Base-by-base conservation (phyloP, 2,888 invertebrate genomes). In the Cephalotes varians region DNA sequence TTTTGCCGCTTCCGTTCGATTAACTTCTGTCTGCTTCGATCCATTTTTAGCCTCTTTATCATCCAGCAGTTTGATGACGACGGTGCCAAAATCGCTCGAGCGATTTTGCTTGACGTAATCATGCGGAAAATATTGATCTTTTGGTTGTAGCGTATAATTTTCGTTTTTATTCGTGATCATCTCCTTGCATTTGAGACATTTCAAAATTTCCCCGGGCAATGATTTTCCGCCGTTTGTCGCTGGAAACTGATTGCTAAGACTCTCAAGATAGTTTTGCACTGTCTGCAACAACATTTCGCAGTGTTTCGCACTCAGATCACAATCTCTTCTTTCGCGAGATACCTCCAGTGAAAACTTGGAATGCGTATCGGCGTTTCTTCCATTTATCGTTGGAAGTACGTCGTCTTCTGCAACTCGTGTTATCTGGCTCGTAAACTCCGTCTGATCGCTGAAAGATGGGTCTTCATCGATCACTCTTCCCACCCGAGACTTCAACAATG, bases 141-240 rank as follows among this genome's bases (percentile, higher is more conserved):
- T 1, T n/a, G 62, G 6, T 71, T 28, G 44, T 47, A 10, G 25
- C 9, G 10, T 51, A 0, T 69, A 6, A 0, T 34, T 51, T 3
- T 72, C 65, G 69, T 47, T 28, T 18, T 79, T 12, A 10, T 74
- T 21, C 34, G 12, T 10, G 6, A 3, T 49, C 18, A 60, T 6
- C 69, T 65, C 21, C 72, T 85, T 85, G 72, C 92, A 92, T 7
- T 88, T 72, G 2, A 92, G 49, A 86, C 92, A 92, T 4, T 89
- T 65, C 18, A 85, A 0, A 7, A 86, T 21, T 34, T 83, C 84
- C 6, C 21, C 28, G 31, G 82, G 25, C 34, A 81, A 49, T 21
- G 69, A 81, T 34, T 72, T 58, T 9, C 0, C n/a, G 1, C 0
- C 1, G 0, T 1, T 25, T 1, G 21, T 15, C 10, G 47, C 51